phyloP scores from a whole-genome alignment of 2,797 vertebrate species.

The Ibycter americanus region DNA sequence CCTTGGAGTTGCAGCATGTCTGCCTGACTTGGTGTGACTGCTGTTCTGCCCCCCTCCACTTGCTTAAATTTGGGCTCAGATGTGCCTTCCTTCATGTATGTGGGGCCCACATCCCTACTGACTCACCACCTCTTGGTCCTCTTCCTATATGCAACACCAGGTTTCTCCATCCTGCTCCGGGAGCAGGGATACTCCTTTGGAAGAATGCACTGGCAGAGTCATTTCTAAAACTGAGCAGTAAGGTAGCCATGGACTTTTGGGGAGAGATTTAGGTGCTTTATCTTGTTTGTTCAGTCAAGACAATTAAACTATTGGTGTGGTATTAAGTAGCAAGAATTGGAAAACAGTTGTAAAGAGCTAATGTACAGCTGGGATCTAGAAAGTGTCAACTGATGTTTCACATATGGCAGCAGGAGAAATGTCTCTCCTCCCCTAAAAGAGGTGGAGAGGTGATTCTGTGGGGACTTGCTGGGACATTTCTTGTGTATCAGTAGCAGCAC shows the following conservation, averaged over 20 bases:
- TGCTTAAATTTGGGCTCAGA: background rate
- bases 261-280: background rate
- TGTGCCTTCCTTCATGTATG: accelerated
- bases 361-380: background rate
- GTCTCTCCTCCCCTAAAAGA: background rate
- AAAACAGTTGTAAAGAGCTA: background rate
- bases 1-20: background rate
- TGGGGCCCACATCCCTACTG: background rate
- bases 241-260: background rate
- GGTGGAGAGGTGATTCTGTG: background rate
- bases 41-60: background rate
- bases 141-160: accelerated
- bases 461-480: background rate
- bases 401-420: background rate
- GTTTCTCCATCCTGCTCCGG: background rate
- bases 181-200: background rate
- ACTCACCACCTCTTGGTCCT: background rate
- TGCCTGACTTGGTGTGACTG: background rate
- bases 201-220: background rate
- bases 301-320: background rate
- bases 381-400: background rate
- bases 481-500: background rate
- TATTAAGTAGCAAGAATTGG: background rate
- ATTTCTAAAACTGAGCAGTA: background rate
- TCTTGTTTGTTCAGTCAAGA: background rate